phyloP scores from a whole-genome alignment of 1,140 invertebrate species.

The Neocloeon triangulifer region DNA sequence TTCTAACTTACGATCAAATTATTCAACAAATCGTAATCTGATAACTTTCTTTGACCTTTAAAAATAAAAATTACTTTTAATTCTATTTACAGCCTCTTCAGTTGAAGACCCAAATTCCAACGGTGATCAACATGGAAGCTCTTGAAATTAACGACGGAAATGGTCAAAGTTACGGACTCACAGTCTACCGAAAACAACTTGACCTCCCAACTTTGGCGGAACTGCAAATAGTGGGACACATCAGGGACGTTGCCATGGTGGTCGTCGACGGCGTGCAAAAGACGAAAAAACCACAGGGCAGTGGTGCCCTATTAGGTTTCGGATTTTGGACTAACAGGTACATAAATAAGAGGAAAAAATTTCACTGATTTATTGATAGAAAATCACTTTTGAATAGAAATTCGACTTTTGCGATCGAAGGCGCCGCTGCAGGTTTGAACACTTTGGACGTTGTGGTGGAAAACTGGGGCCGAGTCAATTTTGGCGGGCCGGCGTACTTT shows the following conservation, averaged over 20 bases:
- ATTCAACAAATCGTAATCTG: constrained; percentile 11
- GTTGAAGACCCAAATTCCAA: constrained; percentile 8
- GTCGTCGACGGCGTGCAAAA: constrained; percentile 19
- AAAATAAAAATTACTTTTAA: not conserved
- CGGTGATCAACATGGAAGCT: constrained; percentile 25
- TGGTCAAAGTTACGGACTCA: constrained; percentile 32
- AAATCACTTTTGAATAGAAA: not conserved
- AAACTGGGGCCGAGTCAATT: constrained; percentile 32
- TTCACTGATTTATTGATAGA: not conserved
- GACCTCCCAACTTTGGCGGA: constrained; percentile 8
- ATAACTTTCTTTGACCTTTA: not conserved
- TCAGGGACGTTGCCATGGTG: constrained; percentile 27
- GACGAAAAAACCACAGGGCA: constrained; percentile 14
- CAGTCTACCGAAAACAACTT: constrained; percentile 22
- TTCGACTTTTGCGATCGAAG: not conserved
- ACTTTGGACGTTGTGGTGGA: constrained; percentile 31
- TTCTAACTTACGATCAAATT: constrained; percentile 14
- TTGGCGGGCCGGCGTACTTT: constrained; percentile 18
- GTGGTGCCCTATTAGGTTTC: constrained; percentile 16
- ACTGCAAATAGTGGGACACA: constrained; percentile 20
- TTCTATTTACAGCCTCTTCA: constrained; percentile 4
- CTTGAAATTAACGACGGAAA: constrained; percentile 26
- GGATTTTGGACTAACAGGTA: constrained; percentile 21
- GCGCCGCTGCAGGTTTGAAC: constrained; percentile 9
- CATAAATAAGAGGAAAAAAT: too few relatives aligned